Percentiles rank a stretch among this genome's conserved stretches.
Evolutionary conservation across 2,797 vertebrate genomes (phyloP).

Genomic region (Chrysolophus pictus): DNA sequence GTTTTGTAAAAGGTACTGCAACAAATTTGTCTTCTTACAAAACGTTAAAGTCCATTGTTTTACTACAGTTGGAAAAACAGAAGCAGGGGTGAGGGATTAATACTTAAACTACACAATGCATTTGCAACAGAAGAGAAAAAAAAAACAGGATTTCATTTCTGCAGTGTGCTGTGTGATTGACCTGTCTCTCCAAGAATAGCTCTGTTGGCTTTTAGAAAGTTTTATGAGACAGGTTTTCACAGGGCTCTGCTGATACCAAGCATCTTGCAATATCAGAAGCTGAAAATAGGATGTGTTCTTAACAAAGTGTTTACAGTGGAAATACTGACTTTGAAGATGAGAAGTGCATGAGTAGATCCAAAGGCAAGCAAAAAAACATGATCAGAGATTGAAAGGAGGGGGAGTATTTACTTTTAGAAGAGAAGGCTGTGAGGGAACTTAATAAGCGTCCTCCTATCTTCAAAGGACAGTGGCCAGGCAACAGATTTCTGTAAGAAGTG

Average conservation of each 20-base stretch:
- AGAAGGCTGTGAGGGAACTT: not conserved
- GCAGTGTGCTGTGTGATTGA: not conserved
- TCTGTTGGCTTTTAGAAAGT: not conserved
- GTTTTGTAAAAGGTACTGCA: conserved; percentile 56
- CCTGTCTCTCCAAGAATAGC: not conserved
- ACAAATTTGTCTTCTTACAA: conserved; percentile 16
- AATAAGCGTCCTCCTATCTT: not conserved
- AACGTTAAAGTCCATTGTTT: not conserved
- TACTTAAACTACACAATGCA: not conserved
- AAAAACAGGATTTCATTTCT: not conserved
- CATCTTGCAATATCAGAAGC: not conserved
- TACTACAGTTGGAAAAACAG: not conserved
- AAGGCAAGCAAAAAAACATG: not conserved
- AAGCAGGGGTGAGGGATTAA: not conserved
- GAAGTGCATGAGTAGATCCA: not conserved
- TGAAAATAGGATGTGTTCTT: not conserved
- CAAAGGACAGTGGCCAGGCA: not conserved
- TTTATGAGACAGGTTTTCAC: not conserved
- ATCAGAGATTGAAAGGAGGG: not conserved
- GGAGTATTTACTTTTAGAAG: not conserved
- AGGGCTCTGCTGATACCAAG: not conserved
- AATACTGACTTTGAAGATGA: not conserved
- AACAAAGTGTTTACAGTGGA: not conserved
- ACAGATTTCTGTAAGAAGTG: not conserved
- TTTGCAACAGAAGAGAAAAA: not conserved